phyloP scores from a whole-genome alignment of 1,140 invertebrate species.

The Maconellicoccus hirsutus region DNA sequence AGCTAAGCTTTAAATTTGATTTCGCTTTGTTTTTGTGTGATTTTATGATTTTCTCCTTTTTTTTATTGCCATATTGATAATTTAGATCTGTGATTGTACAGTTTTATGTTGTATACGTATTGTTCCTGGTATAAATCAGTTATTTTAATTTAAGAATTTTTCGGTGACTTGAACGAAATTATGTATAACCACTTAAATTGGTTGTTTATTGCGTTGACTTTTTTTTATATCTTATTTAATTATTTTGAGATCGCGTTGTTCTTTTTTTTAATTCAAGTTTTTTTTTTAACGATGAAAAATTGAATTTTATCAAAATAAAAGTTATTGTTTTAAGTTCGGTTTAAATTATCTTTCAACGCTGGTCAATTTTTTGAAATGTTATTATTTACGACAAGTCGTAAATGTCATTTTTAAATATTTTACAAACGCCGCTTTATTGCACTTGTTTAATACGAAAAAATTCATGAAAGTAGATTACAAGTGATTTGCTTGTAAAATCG shows the following conservation, averaged over 20 bases:
- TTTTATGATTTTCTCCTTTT: neutral
- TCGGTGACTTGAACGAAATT: neutral
- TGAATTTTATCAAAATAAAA: too few relatives aligned
- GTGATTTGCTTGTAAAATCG: too few relatives aligned
- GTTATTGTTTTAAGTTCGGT: too few relatives aligned
- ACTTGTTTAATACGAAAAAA: too few relatives aligned
- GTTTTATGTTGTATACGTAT: conserved; percentile 19
- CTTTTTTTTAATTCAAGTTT: too few relatives aligned
- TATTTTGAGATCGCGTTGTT: neutral
- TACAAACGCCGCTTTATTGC: too few relatives aligned
- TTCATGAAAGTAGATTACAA: too few relatives aligned
- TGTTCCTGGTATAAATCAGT: conserved; percentile 12
- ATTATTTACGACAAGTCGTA: too few relatives aligned
- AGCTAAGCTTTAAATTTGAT: conserved; percentile 11
- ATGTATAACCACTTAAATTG: neutral
- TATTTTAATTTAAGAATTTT: neutral
- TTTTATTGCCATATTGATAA: conserved; percentile 5
- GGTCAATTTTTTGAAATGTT: too few relatives aligned
- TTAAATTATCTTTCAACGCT: too few relatives aligned
- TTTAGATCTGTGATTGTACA: conserved; percentile 14
- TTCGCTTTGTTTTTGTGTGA: neutral
- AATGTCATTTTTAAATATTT: too few relatives aligned
- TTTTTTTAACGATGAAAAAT: too few relatives aligned
- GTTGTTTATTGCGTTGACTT: neutral
- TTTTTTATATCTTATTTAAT: neutral